These are phyloP conservation scores for Chirona hameri DNA, from an alignment of 2,888 invertebrate genomes.

Conservation along the genomic window DNA sequence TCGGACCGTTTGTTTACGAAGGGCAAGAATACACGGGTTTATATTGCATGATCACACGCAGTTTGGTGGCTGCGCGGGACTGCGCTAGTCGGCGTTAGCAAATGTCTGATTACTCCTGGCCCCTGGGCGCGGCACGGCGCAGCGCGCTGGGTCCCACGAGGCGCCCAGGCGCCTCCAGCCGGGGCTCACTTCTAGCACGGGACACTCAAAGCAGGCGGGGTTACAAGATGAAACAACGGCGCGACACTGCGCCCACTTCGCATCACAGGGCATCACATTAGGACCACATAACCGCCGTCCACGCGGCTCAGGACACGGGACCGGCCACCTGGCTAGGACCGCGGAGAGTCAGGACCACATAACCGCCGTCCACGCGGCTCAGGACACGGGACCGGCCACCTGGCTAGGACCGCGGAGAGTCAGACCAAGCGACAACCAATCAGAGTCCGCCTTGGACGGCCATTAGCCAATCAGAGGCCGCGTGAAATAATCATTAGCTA, in stretches of 20 bases:
- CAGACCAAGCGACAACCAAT: too few relatives aligned
- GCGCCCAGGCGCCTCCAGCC: neutral
- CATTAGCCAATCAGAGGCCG: too few relatives aligned
- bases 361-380: neutral
- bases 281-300: neutral
- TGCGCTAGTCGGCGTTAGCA: neutral
- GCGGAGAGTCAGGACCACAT: neutral
- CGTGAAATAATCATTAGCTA: too few relatives aligned
- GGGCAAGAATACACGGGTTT: neutral
- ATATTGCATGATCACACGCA: neutral
- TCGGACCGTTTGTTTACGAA: neutral
- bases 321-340: too few relatives aligned
- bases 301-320: neutral
- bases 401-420: too few relatives aligned
- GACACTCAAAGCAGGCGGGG: neutral
- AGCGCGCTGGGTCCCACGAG: neutral
- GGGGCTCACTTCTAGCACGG: neutral
- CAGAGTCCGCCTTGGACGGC: too few relatives aligned
- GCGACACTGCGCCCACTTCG: neutral
- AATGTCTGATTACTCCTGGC: neutral
- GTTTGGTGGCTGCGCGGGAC: neutral
- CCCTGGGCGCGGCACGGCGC: neutral
- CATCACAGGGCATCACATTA: conserved; percentile 1
- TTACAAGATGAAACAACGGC: neutral
- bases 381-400: too few relatives aligned